phyloP scores from a whole-genome alignment of 2,113 vertebrate species.

The Mustelus asterias region DNA sequence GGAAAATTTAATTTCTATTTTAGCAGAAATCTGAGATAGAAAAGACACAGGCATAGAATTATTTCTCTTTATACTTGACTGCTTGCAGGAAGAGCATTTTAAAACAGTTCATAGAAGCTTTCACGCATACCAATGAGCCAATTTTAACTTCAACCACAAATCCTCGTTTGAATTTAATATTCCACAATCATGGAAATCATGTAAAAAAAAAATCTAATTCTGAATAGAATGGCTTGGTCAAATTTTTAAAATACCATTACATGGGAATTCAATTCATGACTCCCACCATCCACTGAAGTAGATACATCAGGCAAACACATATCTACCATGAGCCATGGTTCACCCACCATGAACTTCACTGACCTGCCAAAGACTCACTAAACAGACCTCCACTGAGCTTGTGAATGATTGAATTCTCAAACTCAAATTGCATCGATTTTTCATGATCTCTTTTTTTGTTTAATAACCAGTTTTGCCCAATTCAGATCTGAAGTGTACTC shows the following conservation, averaged over 20 bases:
- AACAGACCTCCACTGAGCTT: neutral
- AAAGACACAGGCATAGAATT: neutral
- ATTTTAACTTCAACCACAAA: neutral
- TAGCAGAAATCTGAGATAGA: neutral
- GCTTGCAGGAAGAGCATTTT: neutral
- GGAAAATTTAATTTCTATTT: constrained; percentile 3
- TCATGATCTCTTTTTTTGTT: too few species aligned
- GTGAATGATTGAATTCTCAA: neutral
- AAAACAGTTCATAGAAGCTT: neutral
- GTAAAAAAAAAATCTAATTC: neutral
- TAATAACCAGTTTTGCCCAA: neutral
- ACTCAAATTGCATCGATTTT: neutral
- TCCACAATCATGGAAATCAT: neutral
- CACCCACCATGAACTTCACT: neutral
- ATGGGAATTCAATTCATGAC: neutral
- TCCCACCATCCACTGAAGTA: neutral
- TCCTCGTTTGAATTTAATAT: neutral
- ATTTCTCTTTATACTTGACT: neutral
- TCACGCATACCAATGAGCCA: neutral
- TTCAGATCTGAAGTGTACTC: neutral
- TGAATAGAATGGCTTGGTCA: neutral
- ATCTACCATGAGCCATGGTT: neutral
- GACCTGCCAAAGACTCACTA: neutral
- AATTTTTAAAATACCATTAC: neutral
- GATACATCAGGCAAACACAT: neutral